Conservation (phyloP, 2,113 vertebrate species). For the Osmerus eperlanus region DNA sequence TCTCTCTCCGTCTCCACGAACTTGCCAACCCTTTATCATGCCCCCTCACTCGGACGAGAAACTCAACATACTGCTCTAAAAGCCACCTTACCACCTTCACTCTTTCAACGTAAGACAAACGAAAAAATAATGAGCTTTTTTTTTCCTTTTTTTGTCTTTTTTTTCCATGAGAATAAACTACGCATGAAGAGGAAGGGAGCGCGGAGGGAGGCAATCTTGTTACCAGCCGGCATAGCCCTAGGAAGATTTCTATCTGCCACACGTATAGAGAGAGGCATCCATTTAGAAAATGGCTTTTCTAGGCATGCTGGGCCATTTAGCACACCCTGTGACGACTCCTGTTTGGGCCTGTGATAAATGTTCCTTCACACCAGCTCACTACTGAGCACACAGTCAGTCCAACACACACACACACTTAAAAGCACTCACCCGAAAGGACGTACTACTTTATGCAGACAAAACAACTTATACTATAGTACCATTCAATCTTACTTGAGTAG, state of each 20-base stretch:
- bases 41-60: slow-evolving; percentile 13
- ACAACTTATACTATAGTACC: no score
- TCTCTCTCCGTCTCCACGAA: background rate
- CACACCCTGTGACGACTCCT: slow-evolving; percentile 75
- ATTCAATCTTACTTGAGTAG: no score
- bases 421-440: background rate
- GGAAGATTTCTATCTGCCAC: slow-evolving; percentile 76
- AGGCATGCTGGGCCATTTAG: slow-evolving; percentile 79
- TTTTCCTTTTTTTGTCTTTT: slow-evolving; percentile 39
- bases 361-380: slow-evolving; percentile 44
- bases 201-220: slow-evolving; percentile 72
- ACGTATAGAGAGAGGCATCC: slow-evolving; percentile 77
- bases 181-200: slow-evolving; percentile 57
- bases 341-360: slow-evolving; percentile 76
- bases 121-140: slow-evolving; percentile 64
- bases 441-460: background rate
- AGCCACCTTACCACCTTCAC: slow-evolving; percentile 48
- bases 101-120: slow-evolving; percentile 58
- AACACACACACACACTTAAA: slow-evolving; percentile 32
- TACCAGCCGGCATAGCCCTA: slow-evolving; percentile 70
- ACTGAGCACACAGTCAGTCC: slow-evolving; percentile 44
- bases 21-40: background rate
- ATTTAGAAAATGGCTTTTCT: slow-evolving; percentile 82
- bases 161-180: slow-evolving; percentile 64
- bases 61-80: slow-evolving; percentile 37